Conservation (phyloP, 2,888 invertebrate genomes). For the Idaea dimidiata region DNA sequence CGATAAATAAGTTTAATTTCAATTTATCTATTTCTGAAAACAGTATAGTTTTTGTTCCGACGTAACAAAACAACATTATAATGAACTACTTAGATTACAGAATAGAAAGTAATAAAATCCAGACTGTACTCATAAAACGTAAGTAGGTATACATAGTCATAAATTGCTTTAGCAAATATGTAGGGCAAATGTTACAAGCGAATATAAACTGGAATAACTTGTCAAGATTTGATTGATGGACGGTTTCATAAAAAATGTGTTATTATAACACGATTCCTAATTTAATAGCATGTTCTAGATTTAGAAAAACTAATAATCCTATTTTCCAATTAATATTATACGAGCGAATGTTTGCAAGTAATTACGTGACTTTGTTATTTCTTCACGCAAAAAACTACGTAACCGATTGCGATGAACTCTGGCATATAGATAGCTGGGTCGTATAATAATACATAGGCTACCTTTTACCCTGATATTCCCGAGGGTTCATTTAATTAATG, state of each 20-base stretch:
- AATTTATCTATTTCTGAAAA: too few species aligned
- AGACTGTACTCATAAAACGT: neutral
- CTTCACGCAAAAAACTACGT: too few species aligned
- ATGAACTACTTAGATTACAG: neutral
- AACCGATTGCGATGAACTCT: too few species aligned
- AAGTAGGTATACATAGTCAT: neutral
- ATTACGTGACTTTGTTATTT: too few species aligned
- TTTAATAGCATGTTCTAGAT: neutral
- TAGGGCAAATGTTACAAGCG: neutral
- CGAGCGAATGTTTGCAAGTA: too few species aligned
- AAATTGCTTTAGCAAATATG: neutral
- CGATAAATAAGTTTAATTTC: too few species aligned
- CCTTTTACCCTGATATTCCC: too few species aligned
- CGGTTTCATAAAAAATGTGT: neutral
- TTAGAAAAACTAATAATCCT: neutral
- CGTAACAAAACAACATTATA: neutral
- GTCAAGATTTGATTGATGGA: neutral
- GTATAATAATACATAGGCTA: too few species aligned
- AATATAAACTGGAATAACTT: neutral
- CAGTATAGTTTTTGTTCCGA: too few species aligned
- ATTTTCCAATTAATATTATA: too few species aligned
- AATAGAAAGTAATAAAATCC: neutral
- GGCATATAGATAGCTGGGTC: too few species aligned
- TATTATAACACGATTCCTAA: neutral
- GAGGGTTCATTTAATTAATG: too few species aligned